A percentile compares a stretch with the other conserved stretches of the same genome.
phyloP scores from a whole-genome alignment of 2,888 invertebrate genomes.

The Sminthurinus aureus region DNA sequence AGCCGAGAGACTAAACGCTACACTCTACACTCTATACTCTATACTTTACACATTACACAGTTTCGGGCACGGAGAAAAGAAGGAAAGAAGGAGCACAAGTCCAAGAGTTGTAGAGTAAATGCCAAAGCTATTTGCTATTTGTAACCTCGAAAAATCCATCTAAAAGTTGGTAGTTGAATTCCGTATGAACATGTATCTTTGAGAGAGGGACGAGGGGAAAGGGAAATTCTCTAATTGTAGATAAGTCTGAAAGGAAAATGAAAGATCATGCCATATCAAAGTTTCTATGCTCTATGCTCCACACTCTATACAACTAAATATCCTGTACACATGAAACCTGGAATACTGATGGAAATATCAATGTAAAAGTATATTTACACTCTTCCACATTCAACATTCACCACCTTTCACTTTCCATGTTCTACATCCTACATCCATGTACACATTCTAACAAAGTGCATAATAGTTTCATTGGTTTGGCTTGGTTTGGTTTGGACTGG shows the following conservation, averaged over 20 bases:
- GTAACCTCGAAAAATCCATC: background rate
- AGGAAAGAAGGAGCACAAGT: background rate
- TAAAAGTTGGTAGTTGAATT: background rate
- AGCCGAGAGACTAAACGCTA: too few species aligned
- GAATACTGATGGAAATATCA: too few species aligned
- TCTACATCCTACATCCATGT: too few species aligned
- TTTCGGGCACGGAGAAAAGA: background rate
- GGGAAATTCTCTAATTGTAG: background rate
- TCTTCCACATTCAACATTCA: too few species aligned
- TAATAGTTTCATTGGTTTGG: too few species aligned
- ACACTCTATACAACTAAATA: too few species aligned
- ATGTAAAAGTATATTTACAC: too few species aligned
- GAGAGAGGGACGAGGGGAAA: background rate
- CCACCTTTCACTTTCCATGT: too few species aligned
- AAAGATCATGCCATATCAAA: background rate
- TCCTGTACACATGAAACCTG: background rate
- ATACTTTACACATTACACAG: background rate
- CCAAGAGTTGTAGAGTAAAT: background rate
- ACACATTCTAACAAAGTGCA: too few species aligned
- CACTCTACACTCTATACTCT: too few species aligned
- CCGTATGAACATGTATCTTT: background rate
- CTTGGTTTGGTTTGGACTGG: too few species aligned
- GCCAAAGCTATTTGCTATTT: conserved; percentile 10
- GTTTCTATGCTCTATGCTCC: too few species aligned
- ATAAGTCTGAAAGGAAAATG: background rate